Conservation (phyloP, 2,113 vertebrate genomes). For the Coracopsis vasa region DNA sequence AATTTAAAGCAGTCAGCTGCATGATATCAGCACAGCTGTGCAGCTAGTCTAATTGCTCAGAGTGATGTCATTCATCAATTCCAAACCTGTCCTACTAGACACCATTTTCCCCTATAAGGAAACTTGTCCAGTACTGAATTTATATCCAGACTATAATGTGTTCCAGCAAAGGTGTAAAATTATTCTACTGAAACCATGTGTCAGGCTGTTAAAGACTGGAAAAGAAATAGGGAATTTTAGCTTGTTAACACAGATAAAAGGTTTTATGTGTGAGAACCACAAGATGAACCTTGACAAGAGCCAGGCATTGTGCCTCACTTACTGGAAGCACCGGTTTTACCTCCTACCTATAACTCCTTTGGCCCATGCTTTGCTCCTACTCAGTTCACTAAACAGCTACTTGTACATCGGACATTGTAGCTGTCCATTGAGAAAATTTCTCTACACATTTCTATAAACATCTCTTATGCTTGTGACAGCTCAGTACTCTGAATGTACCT, state of each 20-base stretch:
- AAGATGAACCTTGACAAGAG: neutral
- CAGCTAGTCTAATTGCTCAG: neutral
- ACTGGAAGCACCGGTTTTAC: neutral
- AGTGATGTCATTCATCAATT: neutral
- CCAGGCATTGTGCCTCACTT: neutral
- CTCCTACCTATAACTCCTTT: neutral
- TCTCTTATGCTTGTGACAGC: neutral
- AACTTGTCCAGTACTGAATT: neutral
- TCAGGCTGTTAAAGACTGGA: neutral
- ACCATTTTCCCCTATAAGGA: neutral
- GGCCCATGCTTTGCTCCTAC: neutral
- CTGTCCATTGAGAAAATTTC: neutral
- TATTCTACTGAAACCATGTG: neutral
- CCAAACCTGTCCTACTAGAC: neutral
- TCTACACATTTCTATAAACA: neutral
- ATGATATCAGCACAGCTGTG: slow-evolving; percentile 24
- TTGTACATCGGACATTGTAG: neutral
- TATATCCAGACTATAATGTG: neutral
- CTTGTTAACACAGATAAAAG: neutral
- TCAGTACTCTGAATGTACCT: neutral
- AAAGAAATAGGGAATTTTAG: neutral
- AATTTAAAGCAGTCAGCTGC: neutral
- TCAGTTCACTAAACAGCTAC: neutral
- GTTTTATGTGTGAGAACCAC: neutral
- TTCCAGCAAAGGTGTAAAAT: neutral